phyloP scores from a whole-genome alignment of 2,888 invertebrate genomes.

The Thecophora atra region DNA sequence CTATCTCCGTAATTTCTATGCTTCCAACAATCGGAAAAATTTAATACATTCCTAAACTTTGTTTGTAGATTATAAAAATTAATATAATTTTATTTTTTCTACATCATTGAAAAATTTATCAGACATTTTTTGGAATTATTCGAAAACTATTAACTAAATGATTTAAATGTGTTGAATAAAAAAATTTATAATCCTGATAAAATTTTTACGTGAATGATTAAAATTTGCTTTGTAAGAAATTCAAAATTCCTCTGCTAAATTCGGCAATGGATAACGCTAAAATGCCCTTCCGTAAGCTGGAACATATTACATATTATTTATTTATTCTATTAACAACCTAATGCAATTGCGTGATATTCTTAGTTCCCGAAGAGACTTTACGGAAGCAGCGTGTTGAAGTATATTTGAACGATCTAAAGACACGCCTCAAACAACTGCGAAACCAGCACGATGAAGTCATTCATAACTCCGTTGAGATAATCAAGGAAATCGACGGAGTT shows the following conservation, averaged over 20 bases:
- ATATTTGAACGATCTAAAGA: conserved; percentile 51
- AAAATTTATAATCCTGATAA: conserved; percentile 25
- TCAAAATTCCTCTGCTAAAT: conserved; percentile 26
- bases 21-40: no score
- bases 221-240: not conserved
- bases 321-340: not conserved
- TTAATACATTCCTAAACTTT: no score
- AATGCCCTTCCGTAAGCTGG: conserved; percentile 41
- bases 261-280: conserved; percentile 41
- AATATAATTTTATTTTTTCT: not conserved
- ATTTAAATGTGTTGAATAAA: not conserved
- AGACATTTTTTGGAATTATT: not conserved
- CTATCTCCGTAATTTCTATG: no score
- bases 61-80: no score
- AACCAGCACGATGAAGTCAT: conserved; percentile 50
- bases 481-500: conserved; percentile 54
- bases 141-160: conserved; percentile 2
- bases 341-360: not conserved
- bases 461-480: conserved; percentile 49
- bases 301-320: not conserved
- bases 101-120: not conserved
- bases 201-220: no score
- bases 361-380: conserved; percentile 44
- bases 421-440: conserved; percentile 48
- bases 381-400: conserved; percentile 48